Evolutionary conservation across 2,888 invertebrate genomes (phyloP), one percentile per base, ranked within the genome.

Genomic region (Scaptomyza polygonia): DNA sequence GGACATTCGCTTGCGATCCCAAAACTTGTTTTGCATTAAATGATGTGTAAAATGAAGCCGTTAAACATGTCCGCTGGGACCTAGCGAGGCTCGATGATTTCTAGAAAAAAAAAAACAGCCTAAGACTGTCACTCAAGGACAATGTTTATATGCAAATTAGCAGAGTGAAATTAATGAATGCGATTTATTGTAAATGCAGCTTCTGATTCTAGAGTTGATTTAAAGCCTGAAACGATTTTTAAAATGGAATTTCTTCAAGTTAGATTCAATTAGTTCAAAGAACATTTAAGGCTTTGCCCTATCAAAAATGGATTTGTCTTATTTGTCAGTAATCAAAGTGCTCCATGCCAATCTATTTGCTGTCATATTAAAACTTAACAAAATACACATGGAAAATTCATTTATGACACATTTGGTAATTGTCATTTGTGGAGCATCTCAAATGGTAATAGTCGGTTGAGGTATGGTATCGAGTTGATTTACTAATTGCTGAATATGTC

Each of bases 401-500:
- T 79, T 88, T 88, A n/a, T 84, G 88, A 80, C 88, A 83, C 85
- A 69, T 88, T 88, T 84, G 77, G 72, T 84, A 83, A 83, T 88
- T 86, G 83, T 73, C 80, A 72, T 79, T 79, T 85, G 65, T 68
- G 71, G 67, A 64, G 55, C 72, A 72, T 34, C 11, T 29, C 48
- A 12, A 11, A 43, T 18, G 27, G n/a, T n/a, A n/a, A n/a, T n/a
- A n/a, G n/a, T n/a, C n/a, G 39, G 34, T 48, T 64, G 43, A 40
- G 58, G 30, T 53, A 34, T 32, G 18, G 25, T 14, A 62, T 61
- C 77, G 84, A 90, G 90, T 90, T 90, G 89, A 90, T 90, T 90
- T 90, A 90, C 89, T 90, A 90, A 90, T 90, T 90, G 89, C 90
- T 85, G 82, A 76, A 90, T 88, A 89, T 90, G 89, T 90, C 90